phyloP scores from a whole-genome alignment of 2,888 invertebrate species.

The Harpagoxenus sublaevis region DNA sequence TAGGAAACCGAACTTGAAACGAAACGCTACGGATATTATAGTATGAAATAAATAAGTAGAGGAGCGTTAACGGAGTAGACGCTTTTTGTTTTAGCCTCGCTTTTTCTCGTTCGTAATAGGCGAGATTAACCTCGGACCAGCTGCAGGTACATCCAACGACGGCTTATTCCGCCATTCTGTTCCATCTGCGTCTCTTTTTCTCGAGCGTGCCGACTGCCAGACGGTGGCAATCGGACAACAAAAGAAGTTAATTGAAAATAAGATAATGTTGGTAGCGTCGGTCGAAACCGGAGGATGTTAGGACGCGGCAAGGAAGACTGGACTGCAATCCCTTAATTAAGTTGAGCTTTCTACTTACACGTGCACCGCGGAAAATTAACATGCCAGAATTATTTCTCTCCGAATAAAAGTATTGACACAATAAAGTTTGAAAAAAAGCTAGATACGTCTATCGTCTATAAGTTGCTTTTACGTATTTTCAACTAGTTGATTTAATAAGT shows the following conservation, averaged over 20 bases:
- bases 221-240: conserved; percentile 68
- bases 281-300: conserved; percentile 34
- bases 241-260: conserved; percentile 77
- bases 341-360: conserved; percentile 56
- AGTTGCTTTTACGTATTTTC: neutral
- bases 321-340: conserved; percentile 74
- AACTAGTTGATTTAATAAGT: neutral
- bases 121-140: conserved; percentile 52
- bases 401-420: conserved; percentile 54
- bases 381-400: conserved; percentile 66
- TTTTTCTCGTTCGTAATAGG: conserved; percentile 44
- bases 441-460: neutral
- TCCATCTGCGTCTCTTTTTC: conserved; percentile 48
- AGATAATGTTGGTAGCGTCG: conserved; percentile 67
- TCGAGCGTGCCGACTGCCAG: conserved; percentile 46
- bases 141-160: conserved; percentile 29
- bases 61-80: conserved; percentile 38
- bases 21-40: neutral
- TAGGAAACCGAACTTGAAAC: neutral
- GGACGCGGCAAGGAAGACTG: conserved; percentile 53
- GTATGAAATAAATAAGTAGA: conserved; percentile 13
- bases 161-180: conserved; percentile 35
- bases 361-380: conserved; percentile 57
- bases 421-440: conserved; percentile 19
- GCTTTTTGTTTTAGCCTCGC: conserved; percentile 5